Evolutionary conservation across 1,140 invertebrate species (phyloP).

Genomic region (Copidosoma floridanum): DNA sequence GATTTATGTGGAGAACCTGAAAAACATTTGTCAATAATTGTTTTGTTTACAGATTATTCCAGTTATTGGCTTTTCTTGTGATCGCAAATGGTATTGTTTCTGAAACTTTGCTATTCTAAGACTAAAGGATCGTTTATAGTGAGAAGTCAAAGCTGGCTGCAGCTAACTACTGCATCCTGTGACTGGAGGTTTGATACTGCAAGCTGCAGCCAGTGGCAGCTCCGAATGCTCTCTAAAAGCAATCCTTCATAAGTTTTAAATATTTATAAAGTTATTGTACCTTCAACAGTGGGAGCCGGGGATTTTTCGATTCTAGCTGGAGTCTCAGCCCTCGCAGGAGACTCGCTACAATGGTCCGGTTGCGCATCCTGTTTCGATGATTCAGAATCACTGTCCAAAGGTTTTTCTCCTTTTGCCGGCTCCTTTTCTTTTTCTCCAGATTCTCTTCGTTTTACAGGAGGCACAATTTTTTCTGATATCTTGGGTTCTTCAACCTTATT

Average conservation of each 20-base stretch:
- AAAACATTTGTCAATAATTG: constrained; percentile 1
- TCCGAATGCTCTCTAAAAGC: too few relatives aligned
- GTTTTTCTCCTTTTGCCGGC: background rate
- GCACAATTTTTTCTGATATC: too few relatives aligned
- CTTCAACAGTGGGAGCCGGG: background rate
- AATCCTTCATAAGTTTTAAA: too few relatives aligned
- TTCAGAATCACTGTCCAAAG: too few relatives aligned
- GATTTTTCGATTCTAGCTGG: background rate
- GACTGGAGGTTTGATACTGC: too few relatives aligned
- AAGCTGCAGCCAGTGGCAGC: too few relatives aligned
- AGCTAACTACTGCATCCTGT: too few relatives aligned
- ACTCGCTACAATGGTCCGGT: background rate
- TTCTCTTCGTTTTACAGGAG: too few relatives aligned
- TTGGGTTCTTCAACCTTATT: background rate
- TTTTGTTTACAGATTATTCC: background rate
- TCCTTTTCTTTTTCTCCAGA: background rate
- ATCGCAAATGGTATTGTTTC: background rate
- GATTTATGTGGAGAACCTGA: constrained; percentile 36
- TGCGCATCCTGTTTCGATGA: background rate
- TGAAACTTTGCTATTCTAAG: background rate
- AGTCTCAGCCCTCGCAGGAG: background rate
- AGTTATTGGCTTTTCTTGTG: background rate
- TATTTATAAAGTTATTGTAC: background rate
- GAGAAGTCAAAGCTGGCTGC: background rate
- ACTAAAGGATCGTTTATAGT: background rate